Evolutionary conservation across 1,140 invertebrate species (phyloP), one percentile per base, ranked within the genome.

Genomic region (Meloidogyne exigua): DNA sequence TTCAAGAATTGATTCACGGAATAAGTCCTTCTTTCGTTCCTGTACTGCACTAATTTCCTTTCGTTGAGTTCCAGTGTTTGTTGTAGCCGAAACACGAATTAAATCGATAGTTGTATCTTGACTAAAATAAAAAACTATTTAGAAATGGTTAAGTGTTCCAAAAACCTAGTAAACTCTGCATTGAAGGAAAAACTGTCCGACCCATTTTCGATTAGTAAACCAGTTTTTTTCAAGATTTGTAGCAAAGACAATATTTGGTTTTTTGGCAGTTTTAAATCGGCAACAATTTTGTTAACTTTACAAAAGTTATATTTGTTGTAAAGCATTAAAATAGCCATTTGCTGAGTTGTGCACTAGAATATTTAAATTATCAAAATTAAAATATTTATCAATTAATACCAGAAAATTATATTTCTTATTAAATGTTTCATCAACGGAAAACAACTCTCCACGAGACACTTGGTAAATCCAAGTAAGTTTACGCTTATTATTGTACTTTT

Each of bases 31-130:
- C n/a, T 57, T 57, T 7, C 18, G 49, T 57, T 57, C 21, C 21
- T 57, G 49, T n/a, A 7, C 49, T 57, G 4, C 49, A 15, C 2
- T 5, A n/a, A 12, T 5, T 57, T n/a, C 49, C 49, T 57, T 57
- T 57, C 49, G 18, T 57, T 57, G 49, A 57, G 49, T 57, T 57
- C 49, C 49, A n/a, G 49, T 57, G n/a, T 57, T 57, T n/a, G 49
- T 57, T 7, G 49, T n/a, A 7, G 49, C n/a, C n/a, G 21, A 12
- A n/a, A n/a, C 49, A 57, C 49, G 49, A 57, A 57, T 57, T n/a
- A 57, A 57, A n/a, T 57, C 49, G 5, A 57, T 57, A 15, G 5
- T 57, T 57, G 49, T n/a, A n/a, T 57, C 21, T 57, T 57, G 18
- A 57, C 49, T 57, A 7, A 21, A 57, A 57, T n/a, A n/a, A n/a